phyloP scores from a whole-genome alignment of 1,140 invertebrate genomes.

The Solenopsis fugax region DNA sequence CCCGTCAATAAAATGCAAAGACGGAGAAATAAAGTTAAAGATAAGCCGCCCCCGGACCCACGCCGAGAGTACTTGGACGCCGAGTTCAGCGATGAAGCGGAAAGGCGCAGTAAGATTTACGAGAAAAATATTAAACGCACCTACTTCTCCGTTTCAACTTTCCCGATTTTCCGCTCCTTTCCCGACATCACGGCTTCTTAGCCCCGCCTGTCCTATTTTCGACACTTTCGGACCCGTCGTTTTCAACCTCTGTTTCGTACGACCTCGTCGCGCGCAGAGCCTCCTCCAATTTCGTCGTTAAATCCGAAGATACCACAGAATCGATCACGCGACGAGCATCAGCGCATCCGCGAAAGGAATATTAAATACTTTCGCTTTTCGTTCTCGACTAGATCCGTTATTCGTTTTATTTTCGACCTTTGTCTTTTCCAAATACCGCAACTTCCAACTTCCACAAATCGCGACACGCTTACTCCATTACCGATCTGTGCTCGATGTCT shows the following conservation, averaged over 20 bases:
- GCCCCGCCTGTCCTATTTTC: slow-evolving; percentile 10
- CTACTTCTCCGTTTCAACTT: slow-evolving; percentile 7
- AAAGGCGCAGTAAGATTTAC: slow-evolving; percentile 80
- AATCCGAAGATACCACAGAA: neutral
- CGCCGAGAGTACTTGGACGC: slow-evolving; percentile 84
- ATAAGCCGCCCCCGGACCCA: slow-evolving; percentile 78
- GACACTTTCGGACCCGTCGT: slow-evolving; percentile 25
- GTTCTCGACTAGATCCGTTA: neutral
- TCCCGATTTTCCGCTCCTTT: slow-evolving; percentile 42
- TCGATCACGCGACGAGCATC: neutral
- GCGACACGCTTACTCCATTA: neutral
- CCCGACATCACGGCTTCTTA: neutral
- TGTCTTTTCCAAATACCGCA: neutral
- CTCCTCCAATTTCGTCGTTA: slow-evolving; percentile 7
- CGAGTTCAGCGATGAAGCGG: slow-evolving; percentile 81
- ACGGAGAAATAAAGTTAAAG: slow-evolving; percentile 77
- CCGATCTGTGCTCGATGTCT: neutral
- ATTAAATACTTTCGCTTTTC: slow-evolving; percentile 14
- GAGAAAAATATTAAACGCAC: slow-evolving; percentile 80
- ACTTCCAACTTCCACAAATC: neutral
- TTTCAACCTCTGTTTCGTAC: slow-evolving; percentile 45
- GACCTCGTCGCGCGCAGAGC: neutral
- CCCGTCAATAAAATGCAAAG: slow-evolving; percentile 82
- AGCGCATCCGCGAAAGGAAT: neutral
- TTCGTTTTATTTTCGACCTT: neutral